Percentiles rank a stretch among this genome's conserved stretches.
These are phyloP conservation scores for Frankliniella intonsa DNA, from an alignment of 2,888 invertebrate species.

Conservation along the genomic window DNA sequence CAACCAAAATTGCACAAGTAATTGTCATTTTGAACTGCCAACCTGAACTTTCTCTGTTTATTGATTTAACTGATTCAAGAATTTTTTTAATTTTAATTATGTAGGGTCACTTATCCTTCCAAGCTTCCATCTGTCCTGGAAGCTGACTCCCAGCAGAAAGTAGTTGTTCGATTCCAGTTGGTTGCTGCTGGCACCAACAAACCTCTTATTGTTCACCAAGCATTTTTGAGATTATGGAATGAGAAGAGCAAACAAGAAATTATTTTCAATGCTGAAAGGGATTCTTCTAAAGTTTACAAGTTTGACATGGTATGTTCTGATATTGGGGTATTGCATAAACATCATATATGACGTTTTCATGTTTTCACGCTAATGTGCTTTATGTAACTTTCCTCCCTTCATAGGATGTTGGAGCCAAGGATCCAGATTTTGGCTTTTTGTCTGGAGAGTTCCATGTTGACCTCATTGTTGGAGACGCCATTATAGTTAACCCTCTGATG, in stretches of 20 bases:
- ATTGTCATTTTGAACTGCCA: constrained; percentile 37
- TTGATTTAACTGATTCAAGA: background rate
- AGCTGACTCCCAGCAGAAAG: constrained; percentile 85
- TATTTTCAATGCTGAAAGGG: constrained; percentile 89
- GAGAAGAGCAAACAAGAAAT: constrained; percentile 70
- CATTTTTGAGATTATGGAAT: constrained; percentile 75
- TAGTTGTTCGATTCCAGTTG: constrained; percentile 74
- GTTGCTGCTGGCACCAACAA: constrained; percentile 64
- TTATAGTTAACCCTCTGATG: constrained; percentile 80
- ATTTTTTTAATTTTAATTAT: constrained; percentile 25
- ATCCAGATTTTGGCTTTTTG: constrained; percentile 68
- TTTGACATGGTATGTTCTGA: constrained; percentile 72
- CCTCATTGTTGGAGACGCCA: constrained; percentile 85
- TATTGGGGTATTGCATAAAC: constrained; percentile 1
- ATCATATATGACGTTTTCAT: too few species aligned
- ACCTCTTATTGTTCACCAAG: constrained; percentile 74
- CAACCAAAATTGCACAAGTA: constrained; percentile 67
- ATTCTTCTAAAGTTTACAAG: constrained; percentile 67
- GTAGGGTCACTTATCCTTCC: constrained; percentile 66
- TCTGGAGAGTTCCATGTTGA: constrained; percentile 78
- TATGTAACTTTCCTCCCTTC: constrained; percentile 23
- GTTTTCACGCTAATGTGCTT: too few species aligned
- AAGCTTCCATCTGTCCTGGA: constrained; percentile 65
- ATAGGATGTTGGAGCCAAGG: constrained; percentile 72
- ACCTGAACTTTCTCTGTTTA: background rate